Evolutionary conservation across 2,113 vertebrate genomes (phyloP).

Genomic region (Sus scrofa): DNA sequence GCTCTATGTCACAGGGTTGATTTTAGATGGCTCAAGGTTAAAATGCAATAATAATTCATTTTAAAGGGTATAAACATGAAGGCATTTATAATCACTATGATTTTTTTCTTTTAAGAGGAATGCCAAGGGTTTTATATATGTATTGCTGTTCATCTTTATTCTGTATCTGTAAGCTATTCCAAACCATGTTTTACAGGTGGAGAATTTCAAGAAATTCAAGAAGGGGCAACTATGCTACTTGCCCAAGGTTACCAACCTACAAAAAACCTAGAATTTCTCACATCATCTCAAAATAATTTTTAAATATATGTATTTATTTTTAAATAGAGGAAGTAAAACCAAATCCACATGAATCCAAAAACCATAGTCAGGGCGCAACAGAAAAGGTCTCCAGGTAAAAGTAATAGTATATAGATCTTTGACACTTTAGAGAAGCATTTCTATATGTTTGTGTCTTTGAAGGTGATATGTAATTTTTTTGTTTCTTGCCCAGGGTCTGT

Average conservation of each 20-base stretch:
- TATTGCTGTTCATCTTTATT: background rate
- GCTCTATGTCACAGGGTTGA: background rate
- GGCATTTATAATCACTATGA: background rate
- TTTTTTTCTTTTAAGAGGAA: background rate
- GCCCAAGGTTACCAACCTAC: background rate
- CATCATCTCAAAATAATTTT: background rate
- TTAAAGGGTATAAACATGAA: background rate
- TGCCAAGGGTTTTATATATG: background rate
- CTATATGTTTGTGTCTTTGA: background rate
- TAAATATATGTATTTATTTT: background rate
- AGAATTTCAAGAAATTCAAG: constrained; percentile 38
- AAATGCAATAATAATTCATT: background rate
- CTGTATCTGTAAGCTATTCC: background rate
- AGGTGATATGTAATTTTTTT: background rate
- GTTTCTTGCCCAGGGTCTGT: background rate
- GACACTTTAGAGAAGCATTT: background rate
- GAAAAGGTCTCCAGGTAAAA: background rate
- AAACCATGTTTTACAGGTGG: background rate
- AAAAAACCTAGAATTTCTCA: background rate
- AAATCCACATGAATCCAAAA: background rate
- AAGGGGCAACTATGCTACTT: background rate
- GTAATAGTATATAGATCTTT: background rate
- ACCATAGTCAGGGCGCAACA: background rate
- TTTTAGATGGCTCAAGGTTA: background rate
- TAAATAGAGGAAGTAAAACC: background rate